A percentile compares a stretch with the other conserved stretches of the same genome.
These are phyloP conservation scores for Sorex fumeus DNA, from an alignment of 2,113 vertebrate genomes.

Conservation along the genomic window DNA sequence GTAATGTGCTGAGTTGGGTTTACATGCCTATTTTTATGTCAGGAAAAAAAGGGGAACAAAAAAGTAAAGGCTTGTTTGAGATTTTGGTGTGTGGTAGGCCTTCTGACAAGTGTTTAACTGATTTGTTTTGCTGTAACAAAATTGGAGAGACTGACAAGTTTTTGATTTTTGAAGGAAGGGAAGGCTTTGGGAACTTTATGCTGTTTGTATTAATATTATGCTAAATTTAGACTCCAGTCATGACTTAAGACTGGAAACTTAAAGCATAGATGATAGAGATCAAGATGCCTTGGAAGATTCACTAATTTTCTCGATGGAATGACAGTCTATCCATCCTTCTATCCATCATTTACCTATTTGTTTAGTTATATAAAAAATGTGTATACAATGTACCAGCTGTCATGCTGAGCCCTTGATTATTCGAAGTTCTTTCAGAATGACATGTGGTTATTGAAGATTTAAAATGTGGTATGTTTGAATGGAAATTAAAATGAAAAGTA, in stretches of 20 bases:
- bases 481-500: not conserved
- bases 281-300: not conserved
- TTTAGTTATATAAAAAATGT: not conserved
- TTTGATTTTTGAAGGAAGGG: slow-evolving; percentile 51
- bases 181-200: slow-evolving; percentile 32
- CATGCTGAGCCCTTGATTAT: slow-evolving; percentile 8
- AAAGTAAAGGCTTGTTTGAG: not conserved
- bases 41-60: not conserved
- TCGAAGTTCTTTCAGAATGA: slow-evolving; percentile 9
- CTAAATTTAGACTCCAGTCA: not conserved
- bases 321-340: not conserved
- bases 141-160: slow-evolving; percentile 12
- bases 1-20: not conserved
- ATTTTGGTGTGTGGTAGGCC: not conserved
- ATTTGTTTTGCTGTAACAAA: slow-evolving; percentile 25
- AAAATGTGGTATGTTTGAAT: not conserved
- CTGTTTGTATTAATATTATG: not conserved
- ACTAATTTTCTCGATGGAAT: not conserved
- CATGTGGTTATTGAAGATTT: not conserved
- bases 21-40: not conserved
- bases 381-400: not conserved
- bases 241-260: not conserved
- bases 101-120: not conserved
- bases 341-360: not conserved
- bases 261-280: not conserved